Evolutionary conservation across 2,888 invertebrate species (phyloP).

Genomic region (Petrolisthes cinctipes): DNA sequence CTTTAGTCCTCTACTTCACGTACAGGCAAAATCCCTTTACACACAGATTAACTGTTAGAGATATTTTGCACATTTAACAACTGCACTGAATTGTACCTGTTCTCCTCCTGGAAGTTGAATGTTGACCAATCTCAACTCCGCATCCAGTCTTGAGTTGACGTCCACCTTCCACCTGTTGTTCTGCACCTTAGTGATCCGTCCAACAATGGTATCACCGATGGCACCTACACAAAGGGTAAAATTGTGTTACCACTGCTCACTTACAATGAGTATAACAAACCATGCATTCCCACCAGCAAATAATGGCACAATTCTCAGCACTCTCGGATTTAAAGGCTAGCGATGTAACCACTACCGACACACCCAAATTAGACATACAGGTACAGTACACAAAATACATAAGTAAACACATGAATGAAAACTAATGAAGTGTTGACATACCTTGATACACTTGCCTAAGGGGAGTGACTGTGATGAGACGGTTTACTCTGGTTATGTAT

Average conservation of each 20-base stretch:
- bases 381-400: neutral
- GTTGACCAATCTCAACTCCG: constrained; percentile 87
- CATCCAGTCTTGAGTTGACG: constrained; percentile 88
- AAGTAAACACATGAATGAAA: neutral
- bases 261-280: too few species aligned
- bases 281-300: too few species aligned
- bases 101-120: constrained; percentile 93
- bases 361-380: too few species aligned
- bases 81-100: constrained; percentile 42
- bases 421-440: neutral
- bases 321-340: too few species aligned
- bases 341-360: neutral
- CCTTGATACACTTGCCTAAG: constrained; percentile 70
- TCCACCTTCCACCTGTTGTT: constrained; percentile 87
- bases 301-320: too few species aligned
- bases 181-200: constrained; percentile 92
- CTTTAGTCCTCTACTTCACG: too few species aligned
- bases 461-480: constrained; percentile 90
- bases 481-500: constrained; percentile 92
- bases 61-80: too few species aligned
- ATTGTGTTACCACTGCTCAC: neutral
- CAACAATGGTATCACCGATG: constrained; percentile 97
- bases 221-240: constrained; percentile 73
- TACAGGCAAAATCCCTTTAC: too few species aligned
- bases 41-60: too few species aligned